Percentiles rank a stretch among this genome's conserved stretches.
Evolutionary conservation across 2,113 vertebrate species (phyloP).

Genomic region (Dolichallabes microphthalmus): DNA sequence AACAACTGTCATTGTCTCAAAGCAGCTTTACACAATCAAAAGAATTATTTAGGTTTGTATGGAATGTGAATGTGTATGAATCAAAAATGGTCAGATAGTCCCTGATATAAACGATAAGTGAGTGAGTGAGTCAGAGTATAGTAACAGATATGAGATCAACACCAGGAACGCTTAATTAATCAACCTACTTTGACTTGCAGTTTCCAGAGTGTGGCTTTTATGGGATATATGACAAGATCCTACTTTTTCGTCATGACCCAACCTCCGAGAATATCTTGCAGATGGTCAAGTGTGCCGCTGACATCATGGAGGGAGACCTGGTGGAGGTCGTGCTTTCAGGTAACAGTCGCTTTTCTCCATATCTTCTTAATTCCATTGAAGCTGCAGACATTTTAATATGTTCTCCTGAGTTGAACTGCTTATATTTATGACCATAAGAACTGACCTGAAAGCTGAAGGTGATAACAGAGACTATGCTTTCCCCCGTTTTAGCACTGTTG

Average conservation of each 20-base stretch:
- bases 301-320: constrained; percentile 86
- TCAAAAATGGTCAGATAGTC: no score
- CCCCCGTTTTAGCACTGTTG: background rate
- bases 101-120: no score
- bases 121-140: background rate
- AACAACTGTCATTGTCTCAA: no score
- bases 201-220: constrained; percentile 91
- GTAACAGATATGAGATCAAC: background rate
- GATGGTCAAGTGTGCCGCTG: constrained; percentile 81
- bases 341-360: constrained; percentile 53
- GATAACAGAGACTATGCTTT: background rate
- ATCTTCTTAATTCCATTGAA: background rate
- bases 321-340: constrained; percentile 89
- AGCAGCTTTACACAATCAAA: no score
- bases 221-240: constrained; percentile 88
- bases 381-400: background rate
- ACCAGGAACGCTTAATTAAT: constrained; percentile 9
- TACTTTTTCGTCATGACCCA: constrained; percentile 87
- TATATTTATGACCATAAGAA: background rate
- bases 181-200: constrained; percentile 65
- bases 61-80: no score
- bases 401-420: background rate
- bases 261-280: constrained; percentile 86
- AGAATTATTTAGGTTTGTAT: no score
- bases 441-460: background rate